Base-by-base conservation (phyloP, 2,113 vertebrate species). In the Phalacrocorax carbo region DNA sequence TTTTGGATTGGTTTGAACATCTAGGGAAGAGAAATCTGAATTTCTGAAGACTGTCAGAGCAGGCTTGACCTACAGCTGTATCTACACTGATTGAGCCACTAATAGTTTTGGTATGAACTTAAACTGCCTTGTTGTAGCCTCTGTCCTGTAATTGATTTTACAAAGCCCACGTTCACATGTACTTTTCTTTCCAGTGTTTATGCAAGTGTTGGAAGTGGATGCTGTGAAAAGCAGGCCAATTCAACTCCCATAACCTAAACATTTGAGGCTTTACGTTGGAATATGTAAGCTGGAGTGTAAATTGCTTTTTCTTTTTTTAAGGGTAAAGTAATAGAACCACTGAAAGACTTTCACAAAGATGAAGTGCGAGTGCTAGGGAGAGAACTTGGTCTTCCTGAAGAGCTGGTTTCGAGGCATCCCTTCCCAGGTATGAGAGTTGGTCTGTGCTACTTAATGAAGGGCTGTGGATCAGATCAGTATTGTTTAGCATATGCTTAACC, bases 281-380 rank as follows among this genome's bases (percentile, higher is more conserved):
- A 21, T 75, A 1, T 15, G 15, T 70, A 46, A 87, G 26, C 78
- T 82, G 60, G 34, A 84, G 49, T 57, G 30, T 85, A 78, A 94
- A 93, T 34, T 42, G 25, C 40, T 40, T 30, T 71, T 42, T 32
- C 10, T 38, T 44, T 90, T 84, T 40, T 78, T 8, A 85, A 99
- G 99, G 99, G 99, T 83, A 99, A 99, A 98, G 99, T 99, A 82
- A 99, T 99, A 96, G 99, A 99, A 95, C 99, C 99, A 5, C 98
- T 99, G 97, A 99, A 99, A 97, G 99, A 99, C 96, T 99, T 99
- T 73, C 99, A 99, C 98, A 99, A 99, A 96, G 99, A 99, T 96
- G 99, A 99, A 97, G 99, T 99, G 49, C 96, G 99, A 98, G 98
- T 99, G 51, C 98, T 99, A 62, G 99, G 99, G 20, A 98, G 99